Evolutionary conservation across 2,888 invertebrate genomes (phyloP), one percentile per base, ranked within the genome.

Genomic region (Heliconius ismenius): DNA sequence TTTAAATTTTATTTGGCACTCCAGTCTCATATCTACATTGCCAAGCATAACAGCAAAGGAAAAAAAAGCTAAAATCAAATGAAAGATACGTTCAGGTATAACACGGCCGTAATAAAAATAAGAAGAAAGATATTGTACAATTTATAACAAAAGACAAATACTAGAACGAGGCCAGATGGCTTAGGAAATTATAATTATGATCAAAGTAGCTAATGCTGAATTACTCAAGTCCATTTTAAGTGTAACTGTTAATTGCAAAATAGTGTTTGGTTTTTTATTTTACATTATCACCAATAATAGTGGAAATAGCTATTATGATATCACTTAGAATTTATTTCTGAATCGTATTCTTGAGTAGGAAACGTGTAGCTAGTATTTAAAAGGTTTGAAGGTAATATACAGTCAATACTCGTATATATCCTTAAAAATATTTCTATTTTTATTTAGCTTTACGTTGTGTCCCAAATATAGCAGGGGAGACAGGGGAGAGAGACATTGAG

Each of bases 131-230:
- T 69, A 69, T 75, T 75, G 73, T 79, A 79, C 79, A 79, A 79
- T 49, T 54, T 43, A 24, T 26, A 49, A 76, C 76, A 75, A 65
- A 75, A 58, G 70, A 70, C 67, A 70, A 77, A 78, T 78, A 74
- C 76, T 76, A 54, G 79, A 77, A 76, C 79, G 72, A 79, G 79
- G 79, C 64, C 21, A 65, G 78, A 85, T 86, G 88, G 85, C 87
- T 85, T 82, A 78, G 60, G 79, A 73, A 76, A 79, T 75, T 78
- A 62, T 79, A 77, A 79, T 77, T 77, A 73, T 73, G n/a, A 75
- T 77, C 76, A 70, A 63, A 75, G 18, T 24, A 39, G 26, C 72
- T 26, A 72, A 9, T 21, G 43, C 26, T 73, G 21, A 62, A 62
- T 73, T 63, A 64, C 39, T 49, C 21, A 63, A 73, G 43, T 13